A percentile compares a stretch with the other conserved stretches of the same genome.
Evolutionary conservation across 1,140 invertebrate species (phyloP).

Genomic region (Drosophila malerkotliana): DNA sequence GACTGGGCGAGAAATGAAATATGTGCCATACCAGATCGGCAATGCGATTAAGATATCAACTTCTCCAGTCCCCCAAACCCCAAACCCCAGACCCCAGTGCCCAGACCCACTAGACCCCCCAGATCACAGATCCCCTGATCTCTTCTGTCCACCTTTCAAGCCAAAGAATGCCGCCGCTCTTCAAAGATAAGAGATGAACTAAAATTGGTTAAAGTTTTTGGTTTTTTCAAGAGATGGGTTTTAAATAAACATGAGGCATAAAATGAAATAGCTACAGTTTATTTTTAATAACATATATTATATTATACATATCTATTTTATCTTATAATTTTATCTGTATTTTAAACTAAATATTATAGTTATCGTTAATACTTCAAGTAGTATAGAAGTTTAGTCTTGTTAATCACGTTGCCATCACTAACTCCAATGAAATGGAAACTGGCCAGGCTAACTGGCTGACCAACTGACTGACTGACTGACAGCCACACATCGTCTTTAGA

Average conservation of each 20-base stretch:
- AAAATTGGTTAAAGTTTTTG: slow-evolving; percentile 5
- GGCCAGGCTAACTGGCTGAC: slow-evolving; percentile 46
- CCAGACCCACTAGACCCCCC: not conserved
- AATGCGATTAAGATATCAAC: slow-evolving; percentile 80
- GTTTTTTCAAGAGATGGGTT: not conserved
- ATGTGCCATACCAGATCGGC: slow-evolving; percentile 61
- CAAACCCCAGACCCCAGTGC: not conserved
- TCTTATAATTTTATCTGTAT: too few species aligned
- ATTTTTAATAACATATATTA: too few species aligned
- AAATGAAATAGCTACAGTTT: too few species aligned
- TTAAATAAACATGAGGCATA: not conserved
- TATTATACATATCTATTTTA: too few species aligned
- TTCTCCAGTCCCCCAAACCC: slow-evolving; percentile 12
- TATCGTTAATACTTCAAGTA: too few species aligned
- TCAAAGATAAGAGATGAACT: slow-evolving; percentile 52
- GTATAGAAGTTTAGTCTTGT: not conserved
- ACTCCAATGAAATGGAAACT: slow-evolving; percentile 71
- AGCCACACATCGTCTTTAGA: slow-evolving; percentile 68
- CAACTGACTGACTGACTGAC: slow-evolving; percentile 56
- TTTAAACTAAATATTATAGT: too few species aligned
- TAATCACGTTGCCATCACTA: slow-evolving; percentile 33
- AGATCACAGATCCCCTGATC: slow-evolving; percentile 13
- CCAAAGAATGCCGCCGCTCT: slow-evolving; percentile 56
- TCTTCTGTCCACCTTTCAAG: not conserved
- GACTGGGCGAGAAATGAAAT: slow-evolving; percentile 52